A percentile compares a stretch with the other conserved stretches of the same genome.
Conservation (phyloP, 1,140 invertebrate species). For the Uloborus diversus region DNA sequence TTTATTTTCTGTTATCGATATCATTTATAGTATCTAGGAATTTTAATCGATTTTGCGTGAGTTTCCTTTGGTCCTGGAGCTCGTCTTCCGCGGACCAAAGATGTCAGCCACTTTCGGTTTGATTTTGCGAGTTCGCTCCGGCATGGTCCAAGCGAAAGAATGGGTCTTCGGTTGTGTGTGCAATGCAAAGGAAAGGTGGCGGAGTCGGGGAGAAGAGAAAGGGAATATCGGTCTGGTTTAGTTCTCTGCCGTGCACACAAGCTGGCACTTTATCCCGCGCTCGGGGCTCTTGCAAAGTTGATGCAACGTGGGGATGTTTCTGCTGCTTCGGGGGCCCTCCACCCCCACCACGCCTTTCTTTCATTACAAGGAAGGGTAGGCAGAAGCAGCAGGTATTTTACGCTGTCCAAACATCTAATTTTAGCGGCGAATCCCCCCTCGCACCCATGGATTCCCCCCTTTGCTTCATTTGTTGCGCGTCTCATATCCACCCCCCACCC, state of each 20-base stretch:
- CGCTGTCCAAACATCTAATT: slow-evolving; percentile 57
- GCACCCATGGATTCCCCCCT: background rate
- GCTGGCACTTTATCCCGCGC: slow-evolving; percentile 46
- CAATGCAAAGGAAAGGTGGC: background rate
- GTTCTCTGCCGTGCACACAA: background rate
- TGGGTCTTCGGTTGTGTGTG: background rate
- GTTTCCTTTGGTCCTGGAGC: no score
- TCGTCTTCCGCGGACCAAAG: no score
- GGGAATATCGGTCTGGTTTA: background rate
- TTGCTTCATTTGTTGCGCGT: slow-evolving; percentile 53
- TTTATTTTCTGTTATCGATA: no score
- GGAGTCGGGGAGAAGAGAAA: background rate
- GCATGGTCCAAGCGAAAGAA: background rate
- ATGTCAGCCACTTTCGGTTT: background rate
- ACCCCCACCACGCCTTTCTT: slow-evolving; percentile 22
- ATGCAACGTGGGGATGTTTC: slow-evolving; percentile 37
- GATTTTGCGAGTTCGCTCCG: background rate
- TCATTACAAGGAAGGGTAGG: slow-evolving; percentile 13
- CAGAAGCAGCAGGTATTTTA: slow-evolving; percentile 50
- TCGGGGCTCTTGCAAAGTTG: slow-evolving; percentile 37
- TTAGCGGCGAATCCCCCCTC: slow-evolving; percentile 27
- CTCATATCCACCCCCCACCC: background rate
- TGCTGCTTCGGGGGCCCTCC: background rate
- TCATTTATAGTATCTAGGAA: no score
- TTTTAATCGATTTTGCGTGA: no score